A percentile compares a stretch with the other conserved stretches of the same genome.
These are phyloP conservation scores for Pangasius macronema DNA, from an alignment of 2,797 vertebrate species.

Conservation along the genomic window DNA sequence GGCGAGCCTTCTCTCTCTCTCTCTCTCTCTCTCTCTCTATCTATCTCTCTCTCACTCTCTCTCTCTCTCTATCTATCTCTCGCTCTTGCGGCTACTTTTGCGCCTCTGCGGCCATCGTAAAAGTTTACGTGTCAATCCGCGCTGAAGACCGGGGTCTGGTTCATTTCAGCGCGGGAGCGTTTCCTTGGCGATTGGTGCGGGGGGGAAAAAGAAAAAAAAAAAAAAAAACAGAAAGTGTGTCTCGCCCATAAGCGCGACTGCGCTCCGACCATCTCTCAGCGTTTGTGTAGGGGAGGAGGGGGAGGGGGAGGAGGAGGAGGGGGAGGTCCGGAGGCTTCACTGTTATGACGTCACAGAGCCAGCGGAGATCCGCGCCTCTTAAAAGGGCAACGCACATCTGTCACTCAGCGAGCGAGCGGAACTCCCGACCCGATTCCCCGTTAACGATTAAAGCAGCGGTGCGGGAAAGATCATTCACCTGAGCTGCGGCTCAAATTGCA, in stretches of 20 bases:
- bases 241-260: constrained; percentile 65
- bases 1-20: constrained; percentile 49
- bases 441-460: neutral
- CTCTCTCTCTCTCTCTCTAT: neutral
- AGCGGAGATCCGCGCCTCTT: constrained; percentile 75
- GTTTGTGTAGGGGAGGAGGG: constrained; percentile 57
- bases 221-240: constrained; percentile 25
- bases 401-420: neutral
- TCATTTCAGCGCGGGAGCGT: constrained; percentile 65
- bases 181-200: constrained; percentile 50
- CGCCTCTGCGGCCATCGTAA: constrained; percentile 67
- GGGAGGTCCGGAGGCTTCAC: constrained; percentile 70
- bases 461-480: neutral
- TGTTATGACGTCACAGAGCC: constrained; percentile 79
- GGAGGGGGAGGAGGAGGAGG: constrained; percentile 58
- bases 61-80: neutral
- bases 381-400: constrained; percentile 75
- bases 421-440: neutral
- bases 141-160: constrained; percentile 59
- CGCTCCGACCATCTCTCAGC: constrained; percentile 70
- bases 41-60: neutral
- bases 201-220: neutral
- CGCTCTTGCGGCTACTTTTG: constrained; percentile 63
- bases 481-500: neutral
- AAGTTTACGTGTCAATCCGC: constrained; percentile 72